Percentiles rank a stretch among this genome's conserved stretches.
Evolutionary conservation across 2,797 vertebrate species (phyloP).

Genomic region (Masticophis lateralis): DNA sequence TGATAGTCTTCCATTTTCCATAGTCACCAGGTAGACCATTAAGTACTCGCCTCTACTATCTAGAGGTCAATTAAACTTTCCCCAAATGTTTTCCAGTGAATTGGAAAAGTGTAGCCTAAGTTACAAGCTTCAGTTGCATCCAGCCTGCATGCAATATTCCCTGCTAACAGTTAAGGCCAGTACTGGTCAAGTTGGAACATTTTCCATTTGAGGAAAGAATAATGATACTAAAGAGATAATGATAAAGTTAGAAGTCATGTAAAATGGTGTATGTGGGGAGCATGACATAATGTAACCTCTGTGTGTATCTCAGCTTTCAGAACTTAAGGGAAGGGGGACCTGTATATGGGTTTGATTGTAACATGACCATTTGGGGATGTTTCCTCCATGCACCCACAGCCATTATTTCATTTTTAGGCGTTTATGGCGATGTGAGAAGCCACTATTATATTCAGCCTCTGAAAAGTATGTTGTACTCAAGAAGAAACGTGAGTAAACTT

Average conservation of each 20-base stretch:
- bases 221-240: neutral
- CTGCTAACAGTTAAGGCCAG: neutral
- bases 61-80: neutral
- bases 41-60: neutral
- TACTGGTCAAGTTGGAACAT: neutral
- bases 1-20: neutral
- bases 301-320: neutral
- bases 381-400: neutral
- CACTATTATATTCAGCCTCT: conserved; percentile 63
- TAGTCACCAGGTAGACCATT: neutral
- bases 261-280: neutral
- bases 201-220: neutral
- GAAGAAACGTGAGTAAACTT: conserved; percentile 75
- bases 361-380: neutral
- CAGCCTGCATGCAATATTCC: neutral
- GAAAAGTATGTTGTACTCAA: conserved; percentile 66
- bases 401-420: conserved; percentile 57
- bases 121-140: neutral
- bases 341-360: neutral
- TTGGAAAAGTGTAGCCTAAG: neutral
- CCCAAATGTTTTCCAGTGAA: neutral
- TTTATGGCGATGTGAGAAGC: conserved; percentile 75
- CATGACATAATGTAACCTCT: neutral
- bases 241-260: neutral
- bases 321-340: neutral